Conservation (phyloP, 1,140 invertebrate species). For the Drosophila neocordata region DNA sequence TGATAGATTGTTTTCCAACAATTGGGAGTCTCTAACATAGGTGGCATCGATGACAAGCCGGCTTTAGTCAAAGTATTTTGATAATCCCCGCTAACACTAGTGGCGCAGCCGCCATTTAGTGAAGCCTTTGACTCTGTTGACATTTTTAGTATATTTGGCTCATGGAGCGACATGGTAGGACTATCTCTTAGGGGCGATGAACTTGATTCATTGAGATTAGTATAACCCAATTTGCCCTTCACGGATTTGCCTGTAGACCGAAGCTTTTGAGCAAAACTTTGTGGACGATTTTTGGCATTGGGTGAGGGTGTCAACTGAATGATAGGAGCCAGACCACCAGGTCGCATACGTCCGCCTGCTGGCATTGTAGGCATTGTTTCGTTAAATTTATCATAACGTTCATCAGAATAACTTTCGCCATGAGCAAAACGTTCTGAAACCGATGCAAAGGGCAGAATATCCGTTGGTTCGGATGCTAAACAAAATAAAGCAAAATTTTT, state of each 20-base stretch:
- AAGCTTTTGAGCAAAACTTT: slow-evolving; percentile 93
- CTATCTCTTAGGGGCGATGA: slow-evolving; percentile 88
- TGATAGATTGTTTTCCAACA: slow-evolving; percentile 98
- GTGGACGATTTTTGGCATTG: slow-evolving; percentile 88
- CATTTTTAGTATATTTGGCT: slow-evolving; percentile 84
- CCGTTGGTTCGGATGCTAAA: slow-evolving; percentile 87
- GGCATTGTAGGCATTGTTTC: slow-evolving; percentile 73
- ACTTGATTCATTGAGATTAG: slow-evolving; percentile 84
- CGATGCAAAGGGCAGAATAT: slow-evolving; percentile 82
- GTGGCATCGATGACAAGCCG: slow-evolving; percentile 55
- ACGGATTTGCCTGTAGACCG: slow-evolving; percentile 92
- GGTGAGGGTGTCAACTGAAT: slow-evolving; percentile 85
- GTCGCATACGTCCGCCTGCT: slow-evolving; percentile 38
- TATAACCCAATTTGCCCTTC: slow-evolving; percentile 86
- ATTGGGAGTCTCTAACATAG: slow-evolving; percentile 86
- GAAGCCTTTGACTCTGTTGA: slow-evolving; percentile 77
- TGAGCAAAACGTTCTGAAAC: slow-evolving; percentile 80
- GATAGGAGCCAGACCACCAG: slow-evolving; percentile 64
- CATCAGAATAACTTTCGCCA: slow-evolving; percentile 72
- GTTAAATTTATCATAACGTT: slow-evolving; percentile 83
- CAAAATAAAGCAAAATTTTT: not conserved
- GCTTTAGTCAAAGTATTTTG: slow-evolving; percentile 71
- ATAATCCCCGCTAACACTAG: slow-evolving; percentile 74
- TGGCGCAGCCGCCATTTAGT: slow-evolving; percentile 74
- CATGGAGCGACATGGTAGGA: slow-evolving; percentile 85